A percentile compares a stretch with the other conserved stretches of the same genome.
Conservation (phyloP, 2,888 invertebrate genomes). For the Nowickia ferox region DNA sequence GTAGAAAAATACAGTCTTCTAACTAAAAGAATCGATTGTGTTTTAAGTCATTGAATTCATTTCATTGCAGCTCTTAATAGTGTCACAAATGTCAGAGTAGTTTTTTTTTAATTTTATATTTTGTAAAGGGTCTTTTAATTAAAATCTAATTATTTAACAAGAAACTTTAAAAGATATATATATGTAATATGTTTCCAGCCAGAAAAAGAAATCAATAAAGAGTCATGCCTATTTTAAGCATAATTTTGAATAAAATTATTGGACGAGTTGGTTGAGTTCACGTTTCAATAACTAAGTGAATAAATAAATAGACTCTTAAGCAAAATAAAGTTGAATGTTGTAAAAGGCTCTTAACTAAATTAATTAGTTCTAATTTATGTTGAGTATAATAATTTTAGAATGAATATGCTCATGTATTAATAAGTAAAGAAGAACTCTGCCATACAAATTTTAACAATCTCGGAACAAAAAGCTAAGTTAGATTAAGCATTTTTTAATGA, state of each 20-base stretch:
- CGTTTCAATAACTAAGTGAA: too few species aligned
- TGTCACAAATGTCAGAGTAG: constrained; percentile 66
- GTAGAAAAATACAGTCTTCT: constrained; percentile 12
- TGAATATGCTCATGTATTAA: too few species aligned
- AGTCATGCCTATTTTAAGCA: not conserved
- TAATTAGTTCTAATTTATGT: too few species aligned
- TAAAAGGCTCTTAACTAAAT: too few species aligned
- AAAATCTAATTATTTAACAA: constrained; percentile 37
- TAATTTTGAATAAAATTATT: not conserved
- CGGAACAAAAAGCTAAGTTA: too few species aligned
- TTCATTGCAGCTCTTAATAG: constrained; percentile 53
- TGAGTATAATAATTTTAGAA: too few species aligned
- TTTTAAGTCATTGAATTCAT: constrained; percentile 28
- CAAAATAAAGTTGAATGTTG: not conserved
- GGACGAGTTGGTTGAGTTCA: not conserved
- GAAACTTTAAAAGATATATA: constrained; percentile 3
- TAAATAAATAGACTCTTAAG: not conserved
- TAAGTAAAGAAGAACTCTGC: too few species aligned
- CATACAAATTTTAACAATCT: too few species aligned
- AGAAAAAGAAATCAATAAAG: not conserved
- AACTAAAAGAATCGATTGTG: constrained; percentile 6
- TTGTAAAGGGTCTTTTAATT: constrained; percentile 41
- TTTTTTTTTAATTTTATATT: not conserved
- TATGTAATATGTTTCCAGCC: not conserved
- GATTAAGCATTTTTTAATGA: too few species aligned